Percentiles rank a stretch among this genome's conserved stretches.
phyloP scores from a whole-genome alignment of 1,140 invertebrate genomes.

The Sitodiplosis mosellana region DNA sequence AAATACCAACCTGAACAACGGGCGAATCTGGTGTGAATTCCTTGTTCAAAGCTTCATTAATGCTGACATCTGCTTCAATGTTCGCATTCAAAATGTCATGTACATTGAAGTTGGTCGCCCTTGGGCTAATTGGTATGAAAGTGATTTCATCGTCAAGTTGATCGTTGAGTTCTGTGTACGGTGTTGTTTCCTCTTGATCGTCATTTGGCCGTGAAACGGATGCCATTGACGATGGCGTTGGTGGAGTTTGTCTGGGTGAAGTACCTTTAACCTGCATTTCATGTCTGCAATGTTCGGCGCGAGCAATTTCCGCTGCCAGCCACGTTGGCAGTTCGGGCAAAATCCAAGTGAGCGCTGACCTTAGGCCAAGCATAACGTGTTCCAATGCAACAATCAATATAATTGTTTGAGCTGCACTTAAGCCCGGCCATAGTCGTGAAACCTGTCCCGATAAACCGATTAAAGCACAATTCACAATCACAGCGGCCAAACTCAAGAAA shows the following conservation, averaged over 20 bases:
- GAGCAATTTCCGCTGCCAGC: conserved; percentile 77
- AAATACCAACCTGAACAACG: conserved; percentile 21
- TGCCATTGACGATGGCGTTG: conserved; percentile 21
- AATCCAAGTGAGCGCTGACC: conserved; percentile 46
- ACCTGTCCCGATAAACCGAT: conserved; percentile 84
- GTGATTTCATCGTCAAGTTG: conserved; percentile 20
- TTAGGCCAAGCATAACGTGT: conserved; percentile 75
- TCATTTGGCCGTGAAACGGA: conserved; percentile 20
- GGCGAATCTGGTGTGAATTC: conserved; percentile 23
- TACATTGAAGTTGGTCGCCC: conserved; percentile 8
- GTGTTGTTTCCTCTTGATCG: conserved; percentile 5
- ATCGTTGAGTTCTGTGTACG: conserved; percentile 13
- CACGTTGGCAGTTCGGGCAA: conserved; percentile 84
- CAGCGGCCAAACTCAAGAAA: conserved; percentile 79
- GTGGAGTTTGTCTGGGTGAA: conserved; percentile 22
- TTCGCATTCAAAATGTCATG: conserved; percentile 10
- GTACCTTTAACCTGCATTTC: conserved; percentile 38
- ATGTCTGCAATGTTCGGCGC: conserved; percentile 59
- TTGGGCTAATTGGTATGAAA: conserved; percentile 1
- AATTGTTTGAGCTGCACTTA: conserved; percentile 70
- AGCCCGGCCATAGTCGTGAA: conserved; percentile 68
- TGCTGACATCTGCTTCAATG: conserved; percentile 21
- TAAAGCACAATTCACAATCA: conserved; percentile 86
- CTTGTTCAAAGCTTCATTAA: conserved; percentile 14
- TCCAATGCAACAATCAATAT: conserved; percentile 72